Evolutionary conservation across 2,888 invertebrate genomes (phyloP).

Genomic region (Cataglyphis albicans): DNA sequence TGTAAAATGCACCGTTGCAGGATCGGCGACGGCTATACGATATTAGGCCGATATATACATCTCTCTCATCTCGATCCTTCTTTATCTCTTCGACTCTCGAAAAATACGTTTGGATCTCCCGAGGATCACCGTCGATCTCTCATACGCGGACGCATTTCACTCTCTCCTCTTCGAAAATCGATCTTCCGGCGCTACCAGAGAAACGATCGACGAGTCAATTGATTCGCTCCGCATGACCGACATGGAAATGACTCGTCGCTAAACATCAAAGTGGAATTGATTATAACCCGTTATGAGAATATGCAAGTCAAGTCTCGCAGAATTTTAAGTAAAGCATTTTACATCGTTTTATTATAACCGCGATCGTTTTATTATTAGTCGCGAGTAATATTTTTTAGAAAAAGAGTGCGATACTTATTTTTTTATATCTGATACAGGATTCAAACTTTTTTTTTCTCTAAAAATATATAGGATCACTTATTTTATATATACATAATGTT

Average conservation of each 20-base stretch:
- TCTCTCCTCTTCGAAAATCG: slow-evolving; percentile 30
- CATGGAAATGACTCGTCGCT: background rate
- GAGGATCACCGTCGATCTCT: slow-evolving; percentile 61
- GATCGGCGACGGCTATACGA: slow-evolving; percentile 30
- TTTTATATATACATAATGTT: too few relatives aligned
- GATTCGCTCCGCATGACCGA: background rate
- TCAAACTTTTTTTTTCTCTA: background rate
- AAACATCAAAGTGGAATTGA: slow-evolving; percentile 4
- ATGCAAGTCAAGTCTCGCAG: slow-evolving; percentile 7
- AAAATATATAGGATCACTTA: background rate
- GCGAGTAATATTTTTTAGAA: background rate
- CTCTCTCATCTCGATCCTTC: slow-evolving; percentile 26
- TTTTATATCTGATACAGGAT: background rate
- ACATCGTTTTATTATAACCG: background rate
- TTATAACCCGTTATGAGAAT: background rate
- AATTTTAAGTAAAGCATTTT: background rate
- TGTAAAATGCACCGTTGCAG: slow-evolving; percentile 72
- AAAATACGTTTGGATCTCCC: slow-evolving; percentile 58
- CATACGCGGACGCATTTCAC: slow-evolving; percentile 43
- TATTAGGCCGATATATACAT: slow-evolving; percentile 58
- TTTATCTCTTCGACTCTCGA: slow-evolving; percentile 44
- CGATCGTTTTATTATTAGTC: background rate
- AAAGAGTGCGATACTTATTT: background rate
- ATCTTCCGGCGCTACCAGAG: background rate
- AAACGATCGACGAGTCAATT: slow-evolving; percentile 59